A percentile compares a stretch with the other conserved stretches of the same genome.
These are phyloP conservation scores for Nycticebus coucang DNA, from an alignment of 2,113 vertebrate genomes.

Conservation along the genomic window DNA sequence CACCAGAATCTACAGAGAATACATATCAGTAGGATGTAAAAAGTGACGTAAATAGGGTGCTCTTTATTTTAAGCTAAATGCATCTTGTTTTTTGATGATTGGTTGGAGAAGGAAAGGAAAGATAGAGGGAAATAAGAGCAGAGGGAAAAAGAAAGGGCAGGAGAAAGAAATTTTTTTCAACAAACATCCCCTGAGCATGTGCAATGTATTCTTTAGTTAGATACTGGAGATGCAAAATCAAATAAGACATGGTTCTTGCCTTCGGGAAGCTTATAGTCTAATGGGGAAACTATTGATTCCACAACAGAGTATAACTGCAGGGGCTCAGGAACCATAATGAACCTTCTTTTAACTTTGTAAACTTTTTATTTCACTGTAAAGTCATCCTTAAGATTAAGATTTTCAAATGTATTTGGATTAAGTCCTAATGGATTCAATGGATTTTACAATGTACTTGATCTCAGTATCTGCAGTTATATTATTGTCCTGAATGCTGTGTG, in stretches of 20 bases:
- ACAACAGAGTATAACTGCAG: neutral
- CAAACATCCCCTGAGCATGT: neutral
- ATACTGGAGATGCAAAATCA: neutral
- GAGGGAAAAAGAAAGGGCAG: neutral
- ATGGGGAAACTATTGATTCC: neutral
- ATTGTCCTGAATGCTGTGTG: neutral
- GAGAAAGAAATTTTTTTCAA: neutral
- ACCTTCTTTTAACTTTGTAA: slow-evolving; percentile 2
- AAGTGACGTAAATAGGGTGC: neutral
- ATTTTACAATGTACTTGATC: neutral
- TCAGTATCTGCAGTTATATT: neutral
- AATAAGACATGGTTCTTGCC: neutral
- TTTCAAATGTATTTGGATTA: slow-evolving; percentile 18
- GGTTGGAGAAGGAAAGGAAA: neutral
- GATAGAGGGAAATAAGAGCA: neutral
- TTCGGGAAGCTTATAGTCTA: slow-evolving; percentile 36
- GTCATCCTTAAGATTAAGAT: neutral
- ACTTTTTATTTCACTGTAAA: slow-evolving; percentile 34
- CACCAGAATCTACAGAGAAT: neutral
- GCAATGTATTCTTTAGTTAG: neutral
- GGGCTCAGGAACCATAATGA: neutral
- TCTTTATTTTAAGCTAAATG: slow-evolving; percentile 5
- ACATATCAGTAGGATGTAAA: neutral
- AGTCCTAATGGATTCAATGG: neutral
- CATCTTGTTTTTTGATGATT: slow-evolving; percentile 14